Percentiles rank a stretch among this genome's conserved stretches.
Conservation (phyloP, 2,888 invertebrate genomes). For the Eilema caniola region DNA sequence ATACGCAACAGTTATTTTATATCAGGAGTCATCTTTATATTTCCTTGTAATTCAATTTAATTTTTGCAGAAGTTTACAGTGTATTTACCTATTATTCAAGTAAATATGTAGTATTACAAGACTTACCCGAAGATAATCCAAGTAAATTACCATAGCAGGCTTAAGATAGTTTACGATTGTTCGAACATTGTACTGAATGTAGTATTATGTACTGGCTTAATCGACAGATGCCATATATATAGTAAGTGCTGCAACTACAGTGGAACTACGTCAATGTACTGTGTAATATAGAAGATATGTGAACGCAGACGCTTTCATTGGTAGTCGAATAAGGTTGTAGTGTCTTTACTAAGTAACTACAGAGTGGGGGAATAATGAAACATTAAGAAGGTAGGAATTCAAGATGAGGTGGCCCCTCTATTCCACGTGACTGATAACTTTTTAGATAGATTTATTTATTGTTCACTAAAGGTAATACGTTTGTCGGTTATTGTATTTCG, state of each 20-base stretch:
- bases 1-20: too few relatives aligned
- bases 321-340: not conserved
- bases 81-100: not conserved
- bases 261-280: not conserved
- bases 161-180: not conserved
- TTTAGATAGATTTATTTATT: too few relatives aligned
- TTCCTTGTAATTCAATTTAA: too few relatives aligned
- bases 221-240: not conserved
- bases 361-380: too few relatives aligned
- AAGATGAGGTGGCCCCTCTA: too few relatives aligned
- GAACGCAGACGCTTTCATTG: not conserved
- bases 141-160: not conserved
- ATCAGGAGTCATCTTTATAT: too few relatives aligned
- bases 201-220: not conserved
- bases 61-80: too few relatives aligned
- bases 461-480: too few relatives aligned
- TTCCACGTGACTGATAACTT: too few relatives aligned
- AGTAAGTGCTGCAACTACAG: not conserved
- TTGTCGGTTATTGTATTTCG: too few relatives aligned
- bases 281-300: not conserved
- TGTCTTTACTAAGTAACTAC: too few relatives aligned
- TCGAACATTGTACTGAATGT: conserved; percentile 1
- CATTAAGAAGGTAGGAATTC: too few relatives aligned
- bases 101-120: not conserved
- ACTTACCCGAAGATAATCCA: not conserved